Conservation (phyloP, 2,888 invertebrate species). For the Aproaerema taeniolella region DNA sequence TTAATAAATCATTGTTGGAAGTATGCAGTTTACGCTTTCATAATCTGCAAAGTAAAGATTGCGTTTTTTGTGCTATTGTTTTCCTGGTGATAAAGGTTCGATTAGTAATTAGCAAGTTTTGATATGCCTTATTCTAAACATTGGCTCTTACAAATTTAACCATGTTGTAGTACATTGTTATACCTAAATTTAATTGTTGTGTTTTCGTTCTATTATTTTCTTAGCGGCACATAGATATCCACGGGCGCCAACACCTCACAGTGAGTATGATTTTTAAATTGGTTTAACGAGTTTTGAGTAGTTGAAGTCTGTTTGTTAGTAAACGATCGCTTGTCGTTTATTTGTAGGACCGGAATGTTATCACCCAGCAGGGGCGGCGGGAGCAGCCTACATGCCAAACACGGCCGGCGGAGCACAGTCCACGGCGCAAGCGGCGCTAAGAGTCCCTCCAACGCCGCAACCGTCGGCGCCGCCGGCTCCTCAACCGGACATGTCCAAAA, state of each 20-base stretch:
- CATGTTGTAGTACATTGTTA: not conserved
- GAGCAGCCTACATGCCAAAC: conserved; percentile 51
- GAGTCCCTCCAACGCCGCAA: conserved; percentile 55
- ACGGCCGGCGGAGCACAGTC: conserved; percentile 47
- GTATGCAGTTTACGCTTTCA: conserved; percentile 13
- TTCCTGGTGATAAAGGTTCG: conserved; percentile 23
- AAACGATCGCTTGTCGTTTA: too few relatives aligned
- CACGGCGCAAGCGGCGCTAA: conserved; percentile 44
- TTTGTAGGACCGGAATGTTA: conserved; percentile 65
- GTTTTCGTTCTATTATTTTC: conserved; percentile 32
- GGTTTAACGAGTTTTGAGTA: not conserved
- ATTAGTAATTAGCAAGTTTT: conserved; percentile 9
- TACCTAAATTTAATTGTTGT: not conserved
- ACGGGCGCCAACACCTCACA: conserved; percentile 71
- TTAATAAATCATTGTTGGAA: not conserved
- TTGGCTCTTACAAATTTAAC: not conserved
- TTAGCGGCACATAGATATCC: conserved; percentile 66
- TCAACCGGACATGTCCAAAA: conserved; percentile 62
- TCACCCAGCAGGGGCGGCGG: conserved; percentile 51
- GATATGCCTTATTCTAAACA: not conserved
- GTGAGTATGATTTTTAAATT: conserved; percentile 40
- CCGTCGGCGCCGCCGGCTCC: conserved; percentile 61
- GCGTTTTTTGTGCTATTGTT: conserved; percentile 29
- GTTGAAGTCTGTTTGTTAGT: too few relatives aligned
- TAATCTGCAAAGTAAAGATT: conserved; percentile 16